Conservation (phyloP, 1,140 invertebrate species). For the Dreissena rostriformis region DNA sequence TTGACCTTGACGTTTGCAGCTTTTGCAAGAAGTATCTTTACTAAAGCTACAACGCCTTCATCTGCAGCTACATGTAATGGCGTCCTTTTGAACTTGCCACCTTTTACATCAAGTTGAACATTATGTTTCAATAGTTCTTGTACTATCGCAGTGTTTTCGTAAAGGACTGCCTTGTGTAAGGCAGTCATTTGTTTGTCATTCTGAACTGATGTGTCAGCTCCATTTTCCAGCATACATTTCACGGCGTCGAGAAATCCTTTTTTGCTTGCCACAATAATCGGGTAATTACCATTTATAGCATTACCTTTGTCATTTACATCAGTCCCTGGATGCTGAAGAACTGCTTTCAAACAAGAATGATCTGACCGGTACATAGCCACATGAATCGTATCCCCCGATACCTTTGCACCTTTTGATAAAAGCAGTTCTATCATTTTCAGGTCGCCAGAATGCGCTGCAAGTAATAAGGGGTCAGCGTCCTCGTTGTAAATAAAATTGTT, state of each 20-base stretch:
- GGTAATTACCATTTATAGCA: not conserved
- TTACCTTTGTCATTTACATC: constrained; percentile 13
- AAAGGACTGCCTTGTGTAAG: constrained; percentile 6
- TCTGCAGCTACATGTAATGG: constrained; percentile 27
- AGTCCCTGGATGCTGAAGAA: not conserved
- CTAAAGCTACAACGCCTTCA: not conserved
- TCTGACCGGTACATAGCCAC: constrained; percentile 4
- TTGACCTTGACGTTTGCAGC: constrained; percentile 2
- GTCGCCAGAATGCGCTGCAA: constrained; percentile 35
- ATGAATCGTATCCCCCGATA: constrained; percentile 37
- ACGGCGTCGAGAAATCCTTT: not conserved
- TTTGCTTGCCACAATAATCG: not conserved
- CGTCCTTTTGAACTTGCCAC: constrained; percentile 7
- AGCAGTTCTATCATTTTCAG: constrained; percentile 11
- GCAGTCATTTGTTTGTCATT: constrained; percentile 3
- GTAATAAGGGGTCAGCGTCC: constrained; percentile 7
- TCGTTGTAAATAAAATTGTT: not conserved
- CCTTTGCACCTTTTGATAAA: constrained; percentile 2
- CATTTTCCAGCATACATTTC: not conserved
- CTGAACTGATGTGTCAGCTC: not conserved
- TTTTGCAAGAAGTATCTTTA: constrained; percentile 4
- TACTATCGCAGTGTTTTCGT: not conserved
- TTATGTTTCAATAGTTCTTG: not conserved
- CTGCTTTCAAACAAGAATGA: not conserved
- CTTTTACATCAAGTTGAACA: not conserved